Evolutionary conservation across 2,797 vertebrate species (phyloP), one percentile per base, ranked within the genome.

Genomic region (Microctenopoma steveboyesi): DNA sequence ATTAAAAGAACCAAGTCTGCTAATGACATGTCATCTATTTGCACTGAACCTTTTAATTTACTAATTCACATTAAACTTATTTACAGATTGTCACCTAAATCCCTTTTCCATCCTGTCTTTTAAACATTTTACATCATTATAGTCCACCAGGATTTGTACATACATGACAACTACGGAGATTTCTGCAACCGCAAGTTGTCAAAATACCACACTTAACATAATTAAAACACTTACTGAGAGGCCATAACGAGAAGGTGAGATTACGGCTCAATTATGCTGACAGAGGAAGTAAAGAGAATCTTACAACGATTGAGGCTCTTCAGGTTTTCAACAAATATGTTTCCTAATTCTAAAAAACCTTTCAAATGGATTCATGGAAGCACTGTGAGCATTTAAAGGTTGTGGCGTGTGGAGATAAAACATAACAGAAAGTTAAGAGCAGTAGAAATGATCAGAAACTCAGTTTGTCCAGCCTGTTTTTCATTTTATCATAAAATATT

Each of bases 71-170:
- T 69, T 47, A 37, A 54, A 28, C 11, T 33, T 7, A 40, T 80
- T 69, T 48, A 67, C 12, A 4, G 18, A 3, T 47, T 59, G 55
- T 77, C 64, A 37, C 57, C 71, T 79, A 79, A 82, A 87, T 82
- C 78, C 72, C 22, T 53, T 22, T 53, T 33, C 15, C 63, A 51
- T 65, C 51, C 59, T 58, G 22, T 58, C 55, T 15, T 48, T 3
- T 42, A 18, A 16, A 48, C 10, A 46, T 62, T 51, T 57, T 9
- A 64, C 53, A 76, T 59, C 37, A 76, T 60, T 67, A 52, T n/a
- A 74, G 73, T 39, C 55, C 53, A 64, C 72, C 57, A 58, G 63
- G 76, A 78, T 68, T 51, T 76, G 78, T 75, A 75, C 45, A 68
- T 39, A 86, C 76, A 61, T 59, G 74, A 81, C 76, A 69, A 55